Evolutionary conservation across 1,140 invertebrate species (phyloP).

Genomic region (Lineus longissimus): DNA sequence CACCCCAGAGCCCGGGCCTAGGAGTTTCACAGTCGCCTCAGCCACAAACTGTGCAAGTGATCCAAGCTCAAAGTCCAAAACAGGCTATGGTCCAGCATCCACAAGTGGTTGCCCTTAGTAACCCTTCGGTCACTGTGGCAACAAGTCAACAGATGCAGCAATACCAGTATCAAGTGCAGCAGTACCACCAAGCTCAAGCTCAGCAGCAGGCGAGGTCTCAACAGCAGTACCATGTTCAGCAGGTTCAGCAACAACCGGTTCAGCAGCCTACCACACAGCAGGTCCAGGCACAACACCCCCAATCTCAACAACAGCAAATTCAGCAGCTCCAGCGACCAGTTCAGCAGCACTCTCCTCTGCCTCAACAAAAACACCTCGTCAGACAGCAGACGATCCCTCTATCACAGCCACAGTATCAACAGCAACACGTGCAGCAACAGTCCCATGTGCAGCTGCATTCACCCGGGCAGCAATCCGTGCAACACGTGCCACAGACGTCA

Average conservation of each 20-base stretch:
- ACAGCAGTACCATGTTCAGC: not conserved
- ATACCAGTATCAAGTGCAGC: conserved; percentile 9
- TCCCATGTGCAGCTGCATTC: not conserved
- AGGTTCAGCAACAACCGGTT: too few relatives aligned
- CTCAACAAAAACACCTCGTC: too few relatives aligned
- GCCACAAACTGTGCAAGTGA: too few relatives aligned
- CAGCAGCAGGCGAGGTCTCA: conserved; percentile 1
- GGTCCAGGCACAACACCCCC: too few relatives aligned
- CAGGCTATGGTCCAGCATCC: too few relatives aligned
- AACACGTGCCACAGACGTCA: conserved; percentile 6
- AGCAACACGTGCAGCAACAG: not conserved
- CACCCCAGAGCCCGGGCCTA: too few relatives aligned
- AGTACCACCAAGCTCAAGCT: not conserved
- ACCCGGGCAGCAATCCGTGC: not conserved
- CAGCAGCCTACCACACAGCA: too few relatives aligned
- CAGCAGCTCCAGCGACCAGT: not conserved
- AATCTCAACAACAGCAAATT: conserved; percentile 5
- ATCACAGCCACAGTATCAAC: not conserved
- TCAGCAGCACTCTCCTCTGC: not conserved
- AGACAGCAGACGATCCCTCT: not conserved
- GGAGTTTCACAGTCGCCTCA: too few relatives aligned
- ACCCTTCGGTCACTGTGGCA: too few relatives aligned
- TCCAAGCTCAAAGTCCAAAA: too few relatives aligned
- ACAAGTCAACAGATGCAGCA: conserved; percentile 11
- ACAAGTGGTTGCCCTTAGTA: not conserved